Conservation (phyloP, 2,888 invertebrate genomes). For the Ectemnius cavifrons region DNA sequence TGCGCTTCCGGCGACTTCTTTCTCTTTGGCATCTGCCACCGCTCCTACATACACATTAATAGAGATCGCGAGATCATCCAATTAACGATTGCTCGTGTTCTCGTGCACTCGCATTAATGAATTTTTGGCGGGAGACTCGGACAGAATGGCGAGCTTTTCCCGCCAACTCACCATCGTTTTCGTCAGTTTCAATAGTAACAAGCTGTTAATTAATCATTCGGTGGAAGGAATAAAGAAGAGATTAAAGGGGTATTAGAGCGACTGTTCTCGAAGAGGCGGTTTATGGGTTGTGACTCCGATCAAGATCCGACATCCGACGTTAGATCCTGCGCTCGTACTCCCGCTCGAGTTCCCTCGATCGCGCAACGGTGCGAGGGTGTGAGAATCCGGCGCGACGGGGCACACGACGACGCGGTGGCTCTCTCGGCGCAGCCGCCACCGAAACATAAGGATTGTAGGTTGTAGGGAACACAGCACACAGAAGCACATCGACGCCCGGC, state of each 20-base stretch:
- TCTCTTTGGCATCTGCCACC: background rate
- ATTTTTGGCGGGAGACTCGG: too few relatives aligned
- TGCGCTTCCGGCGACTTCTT: background rate
- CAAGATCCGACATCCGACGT: too few relatives aligned
- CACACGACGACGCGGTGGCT: slow-evolving; percentile 15
- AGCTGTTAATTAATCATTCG: too few relatives aligned
- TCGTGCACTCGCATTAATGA: background rate
- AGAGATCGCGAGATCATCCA: background rate
- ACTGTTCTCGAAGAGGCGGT: too few relatives aligned
- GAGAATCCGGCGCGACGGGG: background rate
- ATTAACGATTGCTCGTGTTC: background rate
- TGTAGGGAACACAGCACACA: background rate
- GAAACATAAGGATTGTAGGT: slow-evolving; percentile 2
- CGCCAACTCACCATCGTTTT: too few relatives aligned
- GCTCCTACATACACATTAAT: background rate
- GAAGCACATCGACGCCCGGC: slow-evolving; percentile 12
- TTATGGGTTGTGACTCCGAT: too few relatives aligned
- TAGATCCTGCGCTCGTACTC: too few relatives aligned
- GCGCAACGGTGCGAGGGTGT: background rate
- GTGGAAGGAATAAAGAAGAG: too few relatives aligned
- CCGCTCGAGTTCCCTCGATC: background rate
- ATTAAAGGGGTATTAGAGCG: too few relatives aligned
- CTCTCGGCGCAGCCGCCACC: slow-evolving; percentile 59
- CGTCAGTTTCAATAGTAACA: too few relatives aligned
- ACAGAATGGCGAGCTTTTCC: too few relatives aligned